These are phyloP conservation scores for Cactoblastis cactorum DNA, from an alignment of 2,888 invertebrate genomes.

Conservation along the genomic window DNA sequence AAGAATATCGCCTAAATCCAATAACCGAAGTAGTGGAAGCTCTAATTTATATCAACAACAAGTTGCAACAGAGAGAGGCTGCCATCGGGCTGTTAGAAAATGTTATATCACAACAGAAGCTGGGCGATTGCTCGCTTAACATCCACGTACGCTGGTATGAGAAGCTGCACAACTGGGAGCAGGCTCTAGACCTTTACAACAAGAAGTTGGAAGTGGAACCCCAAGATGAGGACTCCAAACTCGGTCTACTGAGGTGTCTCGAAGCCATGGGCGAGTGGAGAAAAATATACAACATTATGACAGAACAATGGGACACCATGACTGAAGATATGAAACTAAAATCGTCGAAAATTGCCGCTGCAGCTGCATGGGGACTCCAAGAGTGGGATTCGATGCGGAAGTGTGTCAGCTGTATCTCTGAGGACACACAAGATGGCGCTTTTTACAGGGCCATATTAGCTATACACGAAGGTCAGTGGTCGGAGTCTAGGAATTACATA, in stretches of 20 bases:
- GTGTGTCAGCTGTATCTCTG: constrained; percentile 91
- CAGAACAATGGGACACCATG: constrained; percentile 81
- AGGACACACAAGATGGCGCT: constrained; percentile 95
- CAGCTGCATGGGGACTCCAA: constrained; percentile 96
- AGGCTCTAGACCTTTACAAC: constrained; percentile 92
- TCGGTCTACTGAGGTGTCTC: constrained; percentile 97
- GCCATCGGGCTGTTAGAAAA: constrained; percentile 95
- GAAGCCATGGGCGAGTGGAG: constrained; percentile 99
- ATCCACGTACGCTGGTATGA: constrained; percentile 96
- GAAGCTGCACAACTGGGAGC: constrained; percentile 99
- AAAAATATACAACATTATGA: constrained; percentile 87
- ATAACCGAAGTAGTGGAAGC: constrained; percentile 92
- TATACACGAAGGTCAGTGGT: constrained; percentile 89
- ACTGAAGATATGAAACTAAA: constrained; percentile 67
- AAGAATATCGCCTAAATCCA: constrained; percentile 87
- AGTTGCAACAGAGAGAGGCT: constrained; percentile 98
- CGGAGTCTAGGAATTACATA: constrained; percentile 87
- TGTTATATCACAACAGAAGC: constrained; percentile 88
- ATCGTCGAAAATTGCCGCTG: constrained; percentile 94
- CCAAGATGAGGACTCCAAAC: constrained; percentile 86
- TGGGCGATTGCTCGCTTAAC: constrained; percentile 76
- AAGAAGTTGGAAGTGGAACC: constrained; percentile 84
- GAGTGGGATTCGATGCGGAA: constrained; percentile 97
- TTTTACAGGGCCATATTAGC: constrained; percentile 96
- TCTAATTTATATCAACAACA: constrained; percentile 97